Evolutionary conservation across 1,140 invertebrate genomes (phyloP).

Genomic region (Drosophila pectinifera): DNA sequence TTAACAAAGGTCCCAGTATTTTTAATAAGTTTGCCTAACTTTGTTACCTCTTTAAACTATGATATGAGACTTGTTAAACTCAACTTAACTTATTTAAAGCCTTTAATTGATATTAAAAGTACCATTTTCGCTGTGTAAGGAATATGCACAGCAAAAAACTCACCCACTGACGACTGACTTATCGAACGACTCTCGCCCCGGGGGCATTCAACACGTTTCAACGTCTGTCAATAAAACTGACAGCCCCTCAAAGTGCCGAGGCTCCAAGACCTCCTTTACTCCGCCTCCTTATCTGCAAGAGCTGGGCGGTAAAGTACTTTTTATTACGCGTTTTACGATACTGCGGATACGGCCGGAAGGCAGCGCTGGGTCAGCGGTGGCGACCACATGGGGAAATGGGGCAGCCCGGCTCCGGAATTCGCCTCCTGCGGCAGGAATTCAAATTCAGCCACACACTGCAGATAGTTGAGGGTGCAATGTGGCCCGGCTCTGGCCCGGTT

Average conservation of each 20-base stretch:
- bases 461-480: conserved; percentile 23
- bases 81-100: no score
- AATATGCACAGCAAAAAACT: not conserved
- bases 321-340: conserved; percentile 55
- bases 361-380: conserved; percentile 15
- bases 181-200: conserved; percentile 16
- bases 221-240: conserved; percentile 58
- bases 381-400: not conserved
- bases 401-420: not conserved
- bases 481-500: conserved; percentile 20
- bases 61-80: not conserved
- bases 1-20: not conserved
- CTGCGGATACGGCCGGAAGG: conserved; percentile 28
- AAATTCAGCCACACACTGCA: conserved; percentile 12
- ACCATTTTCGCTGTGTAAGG: not conserved
- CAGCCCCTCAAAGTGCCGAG: conserved; percentile 44
- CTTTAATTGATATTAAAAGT: not conserved
- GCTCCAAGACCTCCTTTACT: conserved; percentile 16
- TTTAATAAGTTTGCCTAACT: no score
- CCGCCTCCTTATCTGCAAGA: not conserved
- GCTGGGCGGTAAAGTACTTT: conserved; percentile 30
- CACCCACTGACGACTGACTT: conserved; percentile 9
- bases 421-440: conserved; percentile 5
- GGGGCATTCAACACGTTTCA: conserved; percentile 43
- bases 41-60: no score